Evolutionary conservation across 2,888 invertebrate genomes (phyloP), one percentile per base, ranked within the genome.

Genomic region (Acleris laterana): DNA sequence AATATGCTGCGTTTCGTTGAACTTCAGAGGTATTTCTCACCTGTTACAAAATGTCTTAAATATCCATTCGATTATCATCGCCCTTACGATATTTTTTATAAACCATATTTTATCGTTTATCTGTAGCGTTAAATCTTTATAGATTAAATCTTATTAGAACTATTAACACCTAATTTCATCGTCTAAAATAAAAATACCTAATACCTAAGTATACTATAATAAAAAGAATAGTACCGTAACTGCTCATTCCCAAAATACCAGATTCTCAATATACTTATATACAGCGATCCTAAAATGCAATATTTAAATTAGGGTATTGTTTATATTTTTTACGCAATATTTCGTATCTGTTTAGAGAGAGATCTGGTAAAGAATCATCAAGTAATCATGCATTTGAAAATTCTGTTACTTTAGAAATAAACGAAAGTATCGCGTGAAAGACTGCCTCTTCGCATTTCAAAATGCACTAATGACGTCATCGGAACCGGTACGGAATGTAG

Each of bases 21-120:
- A 85, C 83, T 85, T 84, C 77, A 75, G 80, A 78, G 80, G 83
- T 83, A 82, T 77, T 80, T 80, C 79, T 81, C 74, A 79, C 77
- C 78, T 72, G 57, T 62, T 69, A 62, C 67, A 63, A 70, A 69
- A 70, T 66, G 55, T 52, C 38, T 49, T 13, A 20, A 25, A 25
- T 25, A 7, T n/a, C 7, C 32, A 3, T 59, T 32, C 17, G 11
- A 51, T 55, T 42, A 60, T 50, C 16, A 49, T 50, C 16, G 42
- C 42, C 20, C 28, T 57, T 13, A 7, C 9, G 13, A 20, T 13
- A 19, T 17, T 19, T 7, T 22, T 46, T 13, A 56, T 13, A 4
- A 38, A 1, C 38, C 13, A 38, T 13, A 4, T 13, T 13, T 38
- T 25, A 25, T 25, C 6, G 13, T 13, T 44, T 22, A 22, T 56